A percentile compares a stretch with the other conserved stretches of the same genome.
Evolutionary conservation across 2,888 invertebrate species (phyloP).

Genomic region (Celastrina argiolus): DNA sequence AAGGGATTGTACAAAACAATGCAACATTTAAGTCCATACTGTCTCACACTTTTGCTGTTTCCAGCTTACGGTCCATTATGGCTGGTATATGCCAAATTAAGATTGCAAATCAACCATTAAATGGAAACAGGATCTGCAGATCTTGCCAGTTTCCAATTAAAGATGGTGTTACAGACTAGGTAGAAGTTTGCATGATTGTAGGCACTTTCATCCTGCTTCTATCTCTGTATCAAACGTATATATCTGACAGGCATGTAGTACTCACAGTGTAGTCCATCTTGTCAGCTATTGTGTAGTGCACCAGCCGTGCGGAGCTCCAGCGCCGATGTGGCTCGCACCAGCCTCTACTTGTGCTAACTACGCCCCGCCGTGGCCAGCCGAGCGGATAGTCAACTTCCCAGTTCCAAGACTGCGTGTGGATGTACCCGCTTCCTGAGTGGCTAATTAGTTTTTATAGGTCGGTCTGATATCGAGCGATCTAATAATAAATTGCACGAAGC

Average conservation of each 20-base stretch:
- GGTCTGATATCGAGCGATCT: neutral
- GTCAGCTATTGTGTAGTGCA: constrained; percentile 13
- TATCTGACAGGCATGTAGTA: neutral
- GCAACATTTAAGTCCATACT: too few species aligned
- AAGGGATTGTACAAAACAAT: neutral
- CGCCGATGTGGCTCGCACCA: constrained; percentile 26
- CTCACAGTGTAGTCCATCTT: constrained; percentile 34
- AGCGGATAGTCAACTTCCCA: neutral
- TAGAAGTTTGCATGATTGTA: too few species aligned
- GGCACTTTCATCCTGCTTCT: too few species aligned
- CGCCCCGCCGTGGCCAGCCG: neutral
- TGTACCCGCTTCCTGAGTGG: neutral
- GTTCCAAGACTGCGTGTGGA: constrained; percentile 1
- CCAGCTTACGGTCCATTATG: too few species aligned
- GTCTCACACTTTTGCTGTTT: too few species aligned
- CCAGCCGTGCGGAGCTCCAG: constrained; percentile 22
- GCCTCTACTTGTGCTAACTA: constrained; percentile 25
- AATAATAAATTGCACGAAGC: too few species aligned
- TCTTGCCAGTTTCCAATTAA: too few species aligned
- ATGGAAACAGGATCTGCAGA: too few species aligned
- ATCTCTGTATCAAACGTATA: too few species aligned
- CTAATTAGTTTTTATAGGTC: neutral
- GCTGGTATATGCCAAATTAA: too few species aligned
- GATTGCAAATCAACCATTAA: too few species aligned
- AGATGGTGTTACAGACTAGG: too few species aligned